Evolutionary conservation across 2,888 invertebrate genomes (phyloP), one percentile per base, ranked within the genome.

Genomic region (Diploptera punctata): DNA sequence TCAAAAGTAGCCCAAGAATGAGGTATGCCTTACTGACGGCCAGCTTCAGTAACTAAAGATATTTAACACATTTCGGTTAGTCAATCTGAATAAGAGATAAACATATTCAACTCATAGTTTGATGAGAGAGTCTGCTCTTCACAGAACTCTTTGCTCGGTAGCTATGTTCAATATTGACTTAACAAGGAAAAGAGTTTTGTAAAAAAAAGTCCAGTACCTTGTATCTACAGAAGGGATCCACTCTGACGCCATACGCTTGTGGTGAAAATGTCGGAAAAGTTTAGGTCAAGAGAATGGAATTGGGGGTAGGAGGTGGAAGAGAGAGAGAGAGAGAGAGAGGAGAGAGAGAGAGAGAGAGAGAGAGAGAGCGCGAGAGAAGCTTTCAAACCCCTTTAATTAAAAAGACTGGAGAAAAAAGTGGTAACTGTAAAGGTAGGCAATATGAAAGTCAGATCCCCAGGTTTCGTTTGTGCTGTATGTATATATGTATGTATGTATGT

Each of bases 101-200:
- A 57, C n/a, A 29, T 29, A 57, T 57, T 57, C 26, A 57, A n/a
- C 57, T 57, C 29, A 57, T 29, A 57, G 57, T 31, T 57, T 57
- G 57, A 57, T 3, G 57, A 54, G 54, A 57, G 57, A 57, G 57
- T 57, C 57, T 29, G 57, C 31, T 65, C 47, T 62, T 65, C 29
- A 47, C 47, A 65, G 26, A 26, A 26, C 44, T 43, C 65, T 65
- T 65, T 71, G 13, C 33, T 52, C 67, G 67, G 71, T 67, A 71
- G 71, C 71, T 52, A 71, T 38, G 71, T 71, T 54, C 71, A 71
- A 71, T 71, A 71, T 71, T 71, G 71, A 71, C 71, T 44, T 26
- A 65, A 18, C 65, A 65, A 65, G 47, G 65, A 47, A 47, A 65
- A 47, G 65, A 65, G 65, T 47, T 65, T 44, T 38, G 62, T 21